Percentiles rank a stretch among this genome's conserved stretches.
These are phyloP conservation scores for Zosterops lateralis DNA, from an alignment of 2,113 vertebrate species.

Conservation along the genomic window DNA sequence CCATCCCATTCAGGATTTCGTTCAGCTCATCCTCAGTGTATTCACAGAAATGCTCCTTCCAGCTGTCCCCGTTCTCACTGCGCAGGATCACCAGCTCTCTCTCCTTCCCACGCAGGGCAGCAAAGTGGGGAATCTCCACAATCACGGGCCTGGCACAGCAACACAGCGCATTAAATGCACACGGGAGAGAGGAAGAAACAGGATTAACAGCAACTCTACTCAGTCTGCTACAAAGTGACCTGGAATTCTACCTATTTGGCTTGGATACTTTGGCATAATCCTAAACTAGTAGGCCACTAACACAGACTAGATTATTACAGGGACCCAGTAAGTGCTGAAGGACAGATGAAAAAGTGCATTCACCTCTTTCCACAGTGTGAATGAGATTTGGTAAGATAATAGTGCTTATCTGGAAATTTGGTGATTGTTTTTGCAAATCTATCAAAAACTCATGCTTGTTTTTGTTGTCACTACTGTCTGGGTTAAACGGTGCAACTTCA, in stretches of 20 bases:
- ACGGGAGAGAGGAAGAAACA: not conserved
- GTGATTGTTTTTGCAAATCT: conserved; percentile 13
- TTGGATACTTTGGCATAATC: not conserved
- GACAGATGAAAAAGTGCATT: conserved; percentile 39
- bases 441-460: not conserved
- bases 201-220: conserved; percentile 49
- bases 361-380: conserved; percentile 54
- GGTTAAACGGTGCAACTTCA: conserved; percentile 57
- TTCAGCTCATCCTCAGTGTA: conserved; percentile 93
- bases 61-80: conserved; percentile 94
- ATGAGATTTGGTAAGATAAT: not conserved
- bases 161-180: conserved; percentile 62
- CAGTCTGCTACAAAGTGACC: conserved; percentile 81
- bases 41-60: conserved; percentile 98
- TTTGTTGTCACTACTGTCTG: conserved; percentile 50
- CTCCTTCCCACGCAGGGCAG: conserved; percentile 91
- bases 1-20: conserved; percentile 95
- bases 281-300: conserved; percentile 9
- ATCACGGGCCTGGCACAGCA: conserved; percentile 89
- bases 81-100: conserved; percentile 94
- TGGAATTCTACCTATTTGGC: conserved; percentile 66
- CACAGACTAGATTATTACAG: not conserved
- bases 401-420: conserved; percentile 6
- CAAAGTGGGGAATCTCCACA: conserved; percentile 98
- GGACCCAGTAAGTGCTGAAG: conserved; percentile 11